These are phyloP conservation scores for Sylvia borin DNA, from an alignment of 2,797 vertebrate genomes.

Conservation along the genomic window DNA sequence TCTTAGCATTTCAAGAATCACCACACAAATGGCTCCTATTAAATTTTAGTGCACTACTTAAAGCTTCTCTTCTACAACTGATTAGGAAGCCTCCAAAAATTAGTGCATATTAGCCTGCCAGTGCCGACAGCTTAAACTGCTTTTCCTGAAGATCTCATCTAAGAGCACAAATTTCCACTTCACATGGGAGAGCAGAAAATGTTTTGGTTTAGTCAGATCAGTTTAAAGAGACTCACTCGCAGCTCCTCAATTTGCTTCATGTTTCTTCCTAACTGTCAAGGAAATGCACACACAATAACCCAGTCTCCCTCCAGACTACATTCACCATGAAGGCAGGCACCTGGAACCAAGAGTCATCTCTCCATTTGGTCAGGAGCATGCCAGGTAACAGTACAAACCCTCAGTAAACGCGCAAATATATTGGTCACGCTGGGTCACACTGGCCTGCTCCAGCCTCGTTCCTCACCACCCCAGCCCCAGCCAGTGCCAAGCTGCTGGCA, in stretches of 20 bases:
- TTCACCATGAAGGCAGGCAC: not conserved
- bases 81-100: not conserved
- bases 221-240: not conserved
- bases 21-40: not conserved
- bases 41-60: not conserved
- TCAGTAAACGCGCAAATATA: not conserved
- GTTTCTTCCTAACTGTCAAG: not conserved
- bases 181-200: not conserved
- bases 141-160: not conserved
- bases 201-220: not conserved
- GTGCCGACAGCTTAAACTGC: not conserved
- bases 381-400: not conserved
- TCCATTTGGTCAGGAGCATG: rapidly evolving
- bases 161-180: not conserved
- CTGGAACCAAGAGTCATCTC: not conserved
- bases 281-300: rapidly evolving
- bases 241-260: not conserved
- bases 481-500: rapidly evolving
- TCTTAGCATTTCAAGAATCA: not conserved
- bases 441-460: rapidly evolving
- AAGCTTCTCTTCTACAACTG: not conserved
- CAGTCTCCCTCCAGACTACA: not conserved
- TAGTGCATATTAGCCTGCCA: not conserved
- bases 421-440: not conserved
- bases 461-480: not conserved